phyloP scores from a whole-genome alignment of 2,113 vertebrate genomes.

The Anarrhichthys ocellatus region DNA sequence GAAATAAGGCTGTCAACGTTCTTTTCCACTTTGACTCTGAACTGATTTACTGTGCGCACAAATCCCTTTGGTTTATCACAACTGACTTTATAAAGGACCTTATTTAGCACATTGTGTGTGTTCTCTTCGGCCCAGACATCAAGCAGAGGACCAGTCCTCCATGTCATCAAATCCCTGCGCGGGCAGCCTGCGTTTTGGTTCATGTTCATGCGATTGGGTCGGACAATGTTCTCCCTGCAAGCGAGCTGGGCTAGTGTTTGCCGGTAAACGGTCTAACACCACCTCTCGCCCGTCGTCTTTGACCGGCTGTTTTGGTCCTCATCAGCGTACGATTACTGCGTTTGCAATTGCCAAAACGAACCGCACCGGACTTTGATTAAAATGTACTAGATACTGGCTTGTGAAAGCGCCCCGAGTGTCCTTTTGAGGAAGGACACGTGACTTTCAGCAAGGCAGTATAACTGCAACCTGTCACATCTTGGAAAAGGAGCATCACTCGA shows the following conservation, averaged over 20 bases:
- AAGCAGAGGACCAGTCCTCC: background rate
- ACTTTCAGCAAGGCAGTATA: conserved; percentile 2
- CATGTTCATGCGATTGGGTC: background rate
- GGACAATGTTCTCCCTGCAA: background rate
- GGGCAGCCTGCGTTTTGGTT: background rate
- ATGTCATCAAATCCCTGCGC: background rate
- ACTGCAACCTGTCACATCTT: background rate
- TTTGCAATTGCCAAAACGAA: background rate
- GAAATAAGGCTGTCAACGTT: background rate
- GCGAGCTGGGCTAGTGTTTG: background rate
- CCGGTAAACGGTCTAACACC: no score
- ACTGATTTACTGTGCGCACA: background rate
- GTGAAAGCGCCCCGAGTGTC: background rate
- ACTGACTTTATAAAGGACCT: background rate
- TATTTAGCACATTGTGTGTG: background rate
- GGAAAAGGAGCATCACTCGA: background rate
- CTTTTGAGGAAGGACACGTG: background rate
- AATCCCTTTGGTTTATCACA: background rate
- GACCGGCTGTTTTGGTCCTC: no score
- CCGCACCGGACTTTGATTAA: background rate
- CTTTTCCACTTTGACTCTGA: background rate
- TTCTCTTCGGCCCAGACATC: background rate
- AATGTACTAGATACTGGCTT: background rate
- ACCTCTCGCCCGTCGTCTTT: no score
- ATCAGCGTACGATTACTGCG: background rate